Conservation (phyloP, 2,888 invertebrate species). For the Megalurothrips usitatus region DNA sequence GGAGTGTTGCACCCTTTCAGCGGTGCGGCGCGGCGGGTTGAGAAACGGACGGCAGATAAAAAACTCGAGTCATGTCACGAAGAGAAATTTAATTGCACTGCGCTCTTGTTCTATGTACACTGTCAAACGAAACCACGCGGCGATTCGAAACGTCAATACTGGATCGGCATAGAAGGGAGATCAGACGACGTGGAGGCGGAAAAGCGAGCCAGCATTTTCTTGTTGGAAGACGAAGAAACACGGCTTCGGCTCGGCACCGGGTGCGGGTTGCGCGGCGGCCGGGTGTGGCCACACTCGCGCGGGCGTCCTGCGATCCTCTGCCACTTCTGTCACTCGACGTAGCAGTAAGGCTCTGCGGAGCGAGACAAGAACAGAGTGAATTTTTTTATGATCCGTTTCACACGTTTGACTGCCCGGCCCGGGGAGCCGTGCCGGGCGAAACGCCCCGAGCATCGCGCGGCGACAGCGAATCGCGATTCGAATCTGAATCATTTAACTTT, state of each 20-base stretch:
- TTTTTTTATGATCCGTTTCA: too few species aligned
- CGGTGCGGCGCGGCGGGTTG: too few species aligned
- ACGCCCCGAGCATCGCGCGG: neutral
- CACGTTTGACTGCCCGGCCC: neutral
- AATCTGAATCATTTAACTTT: neutral
- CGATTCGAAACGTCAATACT: neutral
- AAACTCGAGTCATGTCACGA: too few species aligned
- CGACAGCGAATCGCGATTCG: neutral
- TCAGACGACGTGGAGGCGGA: neutral
- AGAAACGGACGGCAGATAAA: too few species aligned
- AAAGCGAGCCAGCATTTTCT: neutral
- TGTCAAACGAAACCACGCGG: too few species aligned
- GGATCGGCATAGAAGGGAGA: neutral
- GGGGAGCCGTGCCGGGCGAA: neutral
- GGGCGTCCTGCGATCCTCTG: neutral
- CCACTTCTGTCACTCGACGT: neutral
- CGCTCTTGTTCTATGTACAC: too few species aligned
- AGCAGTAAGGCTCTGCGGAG: neutral
- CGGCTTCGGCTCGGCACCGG: neutral
- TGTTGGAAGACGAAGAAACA: neutral
- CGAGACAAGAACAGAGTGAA: neutral
- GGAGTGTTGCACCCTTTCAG: too few species aligned
- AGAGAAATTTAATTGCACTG: too few species aligned
- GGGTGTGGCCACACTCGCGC: neutral
- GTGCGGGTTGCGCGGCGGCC: too few species aligned